Evolutionary conservation across 2,888 invertebrate species (phyloP).

Genomic region (Pachydiplax longipennis): DNA sequence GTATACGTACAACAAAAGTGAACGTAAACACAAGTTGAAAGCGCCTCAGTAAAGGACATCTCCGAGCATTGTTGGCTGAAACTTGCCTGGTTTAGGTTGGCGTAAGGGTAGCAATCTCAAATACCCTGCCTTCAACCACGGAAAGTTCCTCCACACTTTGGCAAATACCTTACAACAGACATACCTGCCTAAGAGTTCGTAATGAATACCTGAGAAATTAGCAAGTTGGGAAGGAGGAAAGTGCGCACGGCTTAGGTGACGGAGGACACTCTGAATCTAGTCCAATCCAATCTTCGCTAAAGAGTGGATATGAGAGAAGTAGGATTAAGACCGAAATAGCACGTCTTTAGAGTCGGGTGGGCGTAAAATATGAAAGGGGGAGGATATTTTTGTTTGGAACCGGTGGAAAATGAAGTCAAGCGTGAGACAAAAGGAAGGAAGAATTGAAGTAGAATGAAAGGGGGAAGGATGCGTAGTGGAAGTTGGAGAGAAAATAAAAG

Average conservation of each 20-base stretch:
- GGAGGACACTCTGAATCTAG: not conserved
- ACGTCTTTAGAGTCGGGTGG: not conserved
- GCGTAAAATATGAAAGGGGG: not conserved
- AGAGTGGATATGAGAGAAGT: not conserved
- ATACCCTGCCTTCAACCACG: not conserved
- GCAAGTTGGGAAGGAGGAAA: not conserved
- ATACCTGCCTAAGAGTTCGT: not conserved
- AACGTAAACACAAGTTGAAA: not conserved
- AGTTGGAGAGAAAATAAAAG: not conserved
- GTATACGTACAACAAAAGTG: too few relatives aligned
- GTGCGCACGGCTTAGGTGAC: not conserved
- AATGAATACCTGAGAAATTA: conserved; percentile 14
- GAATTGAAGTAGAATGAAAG: not conserved
- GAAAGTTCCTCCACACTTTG: not conserved
- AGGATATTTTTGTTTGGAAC: not conserved
- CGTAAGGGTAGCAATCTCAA: not conserved
- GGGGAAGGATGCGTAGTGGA: not conserved
- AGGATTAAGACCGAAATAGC: not conserved
- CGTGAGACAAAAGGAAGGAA: not conserved
- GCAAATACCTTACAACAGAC: conserved; percentile 7
- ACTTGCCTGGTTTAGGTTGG: not conserved
- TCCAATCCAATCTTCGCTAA: not conserved
- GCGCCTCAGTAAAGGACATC: not conserved
- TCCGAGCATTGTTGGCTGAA: not conserved
- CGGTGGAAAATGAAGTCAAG: not conserved